Conservation (phyloP, 1,140 invertebrate genomes). For the Habropoda laboriosa region DNA sequence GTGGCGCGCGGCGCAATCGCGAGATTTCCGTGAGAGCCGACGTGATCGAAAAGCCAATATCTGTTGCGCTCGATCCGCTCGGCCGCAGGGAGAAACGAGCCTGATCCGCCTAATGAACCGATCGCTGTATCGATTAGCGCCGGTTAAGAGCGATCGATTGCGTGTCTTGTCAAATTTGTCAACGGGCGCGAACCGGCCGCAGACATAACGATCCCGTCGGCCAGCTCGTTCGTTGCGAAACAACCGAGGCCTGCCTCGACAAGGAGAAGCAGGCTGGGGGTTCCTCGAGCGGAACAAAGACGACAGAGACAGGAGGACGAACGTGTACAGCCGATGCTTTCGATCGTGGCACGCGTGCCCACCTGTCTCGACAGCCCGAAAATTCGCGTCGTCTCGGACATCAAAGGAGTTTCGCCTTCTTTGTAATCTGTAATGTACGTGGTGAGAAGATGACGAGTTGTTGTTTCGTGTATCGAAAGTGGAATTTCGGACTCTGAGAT, state of each 20-base stretch:
- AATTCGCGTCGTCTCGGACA: background rate
- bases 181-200: conserved; percentile 75
- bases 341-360: conserved; percentile 18
- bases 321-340: too few species aligned
- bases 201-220: conserved; percentile 57
- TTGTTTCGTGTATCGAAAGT: too few species aligned
- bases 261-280: background rate
- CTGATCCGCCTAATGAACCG: conserved; percentile 76
- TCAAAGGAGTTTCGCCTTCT: too few species aligned
- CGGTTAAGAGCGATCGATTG: conserved; percentile 77
- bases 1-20: conserved; percentile 31
- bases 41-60: conserved; percentile 79
- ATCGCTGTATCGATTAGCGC: conserved; percentile 81
- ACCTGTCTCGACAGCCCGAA: background rate
- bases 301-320: background rate
- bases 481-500: too few species aligned
- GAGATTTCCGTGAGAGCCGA: conserved; percentile 78
- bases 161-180: conserved; percentile 81
- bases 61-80: conserved; percentile 50
- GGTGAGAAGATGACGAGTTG: too few species aligned
- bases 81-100: conserved; percentile 68
- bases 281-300: background rate
- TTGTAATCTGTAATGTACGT: background rate
- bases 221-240: conserved; percentile 50
- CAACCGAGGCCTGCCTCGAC: background rate